Conservation (phyloP, 2,113 vertebrate species). For the Leucosticte australis region DNA sequence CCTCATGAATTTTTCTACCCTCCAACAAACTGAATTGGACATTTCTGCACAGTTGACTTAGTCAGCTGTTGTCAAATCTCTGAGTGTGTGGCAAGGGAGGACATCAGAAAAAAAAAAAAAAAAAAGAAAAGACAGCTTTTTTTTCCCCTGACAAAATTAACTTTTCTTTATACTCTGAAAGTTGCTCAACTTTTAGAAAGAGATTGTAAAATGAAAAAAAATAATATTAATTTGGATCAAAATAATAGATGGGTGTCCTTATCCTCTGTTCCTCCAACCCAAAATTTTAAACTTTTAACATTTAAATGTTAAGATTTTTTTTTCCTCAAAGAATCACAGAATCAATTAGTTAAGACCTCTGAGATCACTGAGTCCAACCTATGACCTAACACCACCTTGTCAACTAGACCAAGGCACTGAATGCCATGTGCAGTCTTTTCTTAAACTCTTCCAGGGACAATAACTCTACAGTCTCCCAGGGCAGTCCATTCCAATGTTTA, state of each 20-base stretch:
- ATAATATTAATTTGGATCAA: background rate
- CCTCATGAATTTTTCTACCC: background rate
- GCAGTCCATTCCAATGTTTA: background rate
- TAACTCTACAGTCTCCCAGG: background rate
- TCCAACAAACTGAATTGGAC: background rate
- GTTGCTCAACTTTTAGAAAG: background rate
- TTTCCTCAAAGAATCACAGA: background rate
- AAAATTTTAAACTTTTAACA: background rate
- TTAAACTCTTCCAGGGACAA: background rate
- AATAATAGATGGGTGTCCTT: background rate
- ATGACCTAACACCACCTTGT: background rate
- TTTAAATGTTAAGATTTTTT: background rate
- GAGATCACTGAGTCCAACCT: too few species aligned
- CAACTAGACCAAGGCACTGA: background rate
- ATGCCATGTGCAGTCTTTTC: background rate
- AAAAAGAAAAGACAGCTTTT: background rate
- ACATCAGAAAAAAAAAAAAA: background rate
- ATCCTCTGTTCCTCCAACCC: background rate
- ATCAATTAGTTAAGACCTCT: background rate
- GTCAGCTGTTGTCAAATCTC: background rate
- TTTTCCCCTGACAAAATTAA: background rate
- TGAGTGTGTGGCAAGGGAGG: background rate
- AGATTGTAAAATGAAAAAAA: background rate
- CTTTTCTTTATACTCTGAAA: background rate
- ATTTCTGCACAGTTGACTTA: background rate